A percentile compares a stretch with the other conserved stretches of the same genome.
These are phyloP conservation scores for Menidia menidia DNA, from an alignment of 2,797 vertebrate species.

Conservation along the genomic window DNA sequence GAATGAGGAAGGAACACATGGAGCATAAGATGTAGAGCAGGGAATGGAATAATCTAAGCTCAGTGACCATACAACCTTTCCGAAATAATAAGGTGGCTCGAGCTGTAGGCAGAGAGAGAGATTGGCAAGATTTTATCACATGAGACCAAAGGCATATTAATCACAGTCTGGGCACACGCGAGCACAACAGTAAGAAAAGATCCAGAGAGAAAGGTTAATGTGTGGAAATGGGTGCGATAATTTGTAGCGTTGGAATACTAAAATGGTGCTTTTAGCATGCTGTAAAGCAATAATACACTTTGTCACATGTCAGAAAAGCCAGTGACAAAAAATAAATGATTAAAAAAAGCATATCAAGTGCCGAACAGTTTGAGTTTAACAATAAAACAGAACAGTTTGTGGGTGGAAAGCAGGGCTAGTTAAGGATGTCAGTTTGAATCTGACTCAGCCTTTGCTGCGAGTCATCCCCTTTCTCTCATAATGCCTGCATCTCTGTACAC, in stretches of 20 bases:
- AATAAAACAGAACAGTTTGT: constrained; percentile 60
- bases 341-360: constrained; percentile 54
- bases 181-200: constrained; percentile 58
- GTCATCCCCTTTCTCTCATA: constrained; percentile 35
- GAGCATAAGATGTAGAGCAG: constrained; percentile 49
- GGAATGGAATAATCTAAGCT: constrained; percentile 75
- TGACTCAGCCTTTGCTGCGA: constrained; percentile 46
- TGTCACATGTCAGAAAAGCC: constrained; percentile 60
- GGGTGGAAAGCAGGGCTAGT: constrained; percentile 64
- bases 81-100: constrained; percentile 74
- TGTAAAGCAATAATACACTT: constrained; percentile 62
- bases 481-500: constrained; percentile 28
- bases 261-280: constrained; percentile 62
- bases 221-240: constrained; percentile 71
- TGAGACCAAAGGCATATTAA: constrained; percentile 73
- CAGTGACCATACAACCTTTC: constrained; percentile 74
- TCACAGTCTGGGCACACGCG: constrained; percentile 63
- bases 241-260: constrained; percentile 57
- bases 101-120: constrained; percentile 61
- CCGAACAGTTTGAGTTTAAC: constrained; percentile 61
- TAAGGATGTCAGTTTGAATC: constrained; percentile 69
- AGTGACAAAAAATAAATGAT: constrained; percentile 37
- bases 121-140: constrained; percentile 78
- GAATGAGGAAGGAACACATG: constrained; percentile 63
- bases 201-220: constrained; percentile 76